Evolutionary conservation across 2,113 vertebrate species (phyloP).

Genomic region (Nymphicus hollandicus): DNA sequence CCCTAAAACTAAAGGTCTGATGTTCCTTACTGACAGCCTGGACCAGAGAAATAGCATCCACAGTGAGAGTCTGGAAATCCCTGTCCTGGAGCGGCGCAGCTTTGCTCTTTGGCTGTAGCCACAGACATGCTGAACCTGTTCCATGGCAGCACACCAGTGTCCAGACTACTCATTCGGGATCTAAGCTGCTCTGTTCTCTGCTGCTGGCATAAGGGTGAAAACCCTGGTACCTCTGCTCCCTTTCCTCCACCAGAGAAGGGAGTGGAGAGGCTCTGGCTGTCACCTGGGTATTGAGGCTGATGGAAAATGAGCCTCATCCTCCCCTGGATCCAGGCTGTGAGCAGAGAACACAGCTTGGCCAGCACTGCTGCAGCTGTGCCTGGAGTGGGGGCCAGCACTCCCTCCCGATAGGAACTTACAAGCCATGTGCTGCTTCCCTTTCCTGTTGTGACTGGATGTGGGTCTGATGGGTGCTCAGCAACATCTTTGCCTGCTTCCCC

Average conservation of each 20-base stretch:
- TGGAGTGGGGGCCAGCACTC: not conserved
- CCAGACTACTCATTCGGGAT: not conserved
- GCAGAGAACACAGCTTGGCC: not conserved
- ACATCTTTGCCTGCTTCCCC: not conserved
- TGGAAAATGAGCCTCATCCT: not conserved
- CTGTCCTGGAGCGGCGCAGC: not conserved
- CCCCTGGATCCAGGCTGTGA: not conserved
- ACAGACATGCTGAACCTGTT: not conserved
- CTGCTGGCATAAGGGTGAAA: not conserved
- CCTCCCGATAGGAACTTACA: not conserved
- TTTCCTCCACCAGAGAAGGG: not conserved
- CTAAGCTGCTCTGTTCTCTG: not conserved
- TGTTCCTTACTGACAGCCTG: not conserved
- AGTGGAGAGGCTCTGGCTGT: not conserved
- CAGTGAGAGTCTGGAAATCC: not conserved
- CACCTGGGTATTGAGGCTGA: not conserved
- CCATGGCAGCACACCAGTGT: not conserved
- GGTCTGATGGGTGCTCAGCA: not conserved
- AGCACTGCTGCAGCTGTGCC: not conserved
- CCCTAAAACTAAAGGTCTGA: no score
- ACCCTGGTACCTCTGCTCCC: not conserved
- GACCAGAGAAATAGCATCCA: not conserved
- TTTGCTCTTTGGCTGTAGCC: not conserved
- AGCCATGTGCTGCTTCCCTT: not conserved
- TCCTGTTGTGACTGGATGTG: not conserved